Evolutionary conservation across 2,797 vertebrate genomes (phyloP).

Genomic region (Heteromormyrus szaboi): DNA sequence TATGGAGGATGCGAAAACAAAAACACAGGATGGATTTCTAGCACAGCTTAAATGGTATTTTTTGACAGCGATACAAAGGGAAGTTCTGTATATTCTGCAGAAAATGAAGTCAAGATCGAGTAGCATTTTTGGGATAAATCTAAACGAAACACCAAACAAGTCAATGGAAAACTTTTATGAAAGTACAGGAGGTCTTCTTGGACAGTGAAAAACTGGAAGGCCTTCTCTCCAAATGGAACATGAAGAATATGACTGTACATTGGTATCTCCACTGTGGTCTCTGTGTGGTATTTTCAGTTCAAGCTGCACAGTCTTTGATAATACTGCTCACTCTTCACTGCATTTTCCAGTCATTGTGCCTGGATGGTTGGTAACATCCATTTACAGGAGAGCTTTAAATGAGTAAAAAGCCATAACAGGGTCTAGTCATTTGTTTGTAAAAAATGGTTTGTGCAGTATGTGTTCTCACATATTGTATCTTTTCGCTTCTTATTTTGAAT

Average conservation of each 20-base stretch:
- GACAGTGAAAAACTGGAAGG: constrained; percentile 55
- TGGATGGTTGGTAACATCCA: constrained; percentile 10
- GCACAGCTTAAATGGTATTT: neutral
- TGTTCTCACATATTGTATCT: neutral
- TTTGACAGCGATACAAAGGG: neutral
- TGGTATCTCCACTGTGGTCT: neutral
- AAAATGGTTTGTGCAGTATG: neutral
- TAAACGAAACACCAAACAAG: neutral
- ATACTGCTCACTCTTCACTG: neutral
- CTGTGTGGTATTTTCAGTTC: neutral
- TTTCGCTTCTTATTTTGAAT: neutral
- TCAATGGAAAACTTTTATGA: constrained; percentile 24
- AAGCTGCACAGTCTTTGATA: neutral
- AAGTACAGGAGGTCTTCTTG: constrained; percentile 29
- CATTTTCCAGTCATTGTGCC: neutral
- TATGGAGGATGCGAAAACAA: neutral
- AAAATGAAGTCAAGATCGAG: neutral
- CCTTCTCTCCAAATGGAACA: constrained; percentile 18
- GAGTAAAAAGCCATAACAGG: constrained; percentile 17
- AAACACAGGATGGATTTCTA: neutral
- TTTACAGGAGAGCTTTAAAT: constrained; percentile 26
- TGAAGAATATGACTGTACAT: neutral
- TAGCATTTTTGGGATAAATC: neutral
- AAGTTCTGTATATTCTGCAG: neutral
- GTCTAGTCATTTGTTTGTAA: neutral